Conservation (phyloP, 2,888 invertebrate species). For the Acrobasis consociella region DNA sequence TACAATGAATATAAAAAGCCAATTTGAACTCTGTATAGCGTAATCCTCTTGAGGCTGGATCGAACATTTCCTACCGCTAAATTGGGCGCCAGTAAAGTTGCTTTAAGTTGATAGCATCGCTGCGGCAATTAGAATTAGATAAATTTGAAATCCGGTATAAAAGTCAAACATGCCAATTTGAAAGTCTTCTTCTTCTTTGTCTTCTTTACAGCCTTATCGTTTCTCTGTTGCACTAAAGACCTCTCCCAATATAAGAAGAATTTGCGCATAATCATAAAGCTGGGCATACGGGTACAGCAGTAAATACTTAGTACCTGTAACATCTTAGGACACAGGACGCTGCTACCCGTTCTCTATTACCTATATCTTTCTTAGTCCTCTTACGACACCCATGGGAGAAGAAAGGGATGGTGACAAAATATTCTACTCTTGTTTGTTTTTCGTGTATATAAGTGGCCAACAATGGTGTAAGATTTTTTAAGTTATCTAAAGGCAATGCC, state of each 20-base stretch:
- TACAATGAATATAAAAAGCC: constrained; percentile 68
- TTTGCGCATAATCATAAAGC: background rate
- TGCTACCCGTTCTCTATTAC: background rate
- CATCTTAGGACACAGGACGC: background rate
- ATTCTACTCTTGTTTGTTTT: too few relatives aligned
- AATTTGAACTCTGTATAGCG: constrained; percentile 57
- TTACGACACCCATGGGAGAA: too few relatives aligned
- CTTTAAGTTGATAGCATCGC: constrained; percentile 7
- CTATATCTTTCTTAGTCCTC: background rate
- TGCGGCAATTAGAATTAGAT: background rate
- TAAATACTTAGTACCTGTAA: too few relatives aligned
- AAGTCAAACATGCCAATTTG: too few relatives aligned
- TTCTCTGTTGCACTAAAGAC: too few relatives aligned
- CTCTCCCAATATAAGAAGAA: too few relatives aligned
- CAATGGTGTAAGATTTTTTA: too few relatives aligned
- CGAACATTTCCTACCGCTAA: constrained; percentile 42
- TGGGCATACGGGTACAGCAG: background rate
- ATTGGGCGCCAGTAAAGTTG: constrained; percentile 19
- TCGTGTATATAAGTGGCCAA: too few relatives aligned
- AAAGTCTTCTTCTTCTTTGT: background rate
- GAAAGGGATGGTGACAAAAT: too few relatives aligned
- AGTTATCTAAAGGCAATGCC: too few relatives aligned
- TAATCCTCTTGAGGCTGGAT: constrained; percentile 36
- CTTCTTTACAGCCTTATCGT: background rate
- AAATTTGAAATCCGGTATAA: too few relatives aligned